Conservation (phyloP, 2,888 invertebrate genomes). For the Cheilosia soror region DNA sequence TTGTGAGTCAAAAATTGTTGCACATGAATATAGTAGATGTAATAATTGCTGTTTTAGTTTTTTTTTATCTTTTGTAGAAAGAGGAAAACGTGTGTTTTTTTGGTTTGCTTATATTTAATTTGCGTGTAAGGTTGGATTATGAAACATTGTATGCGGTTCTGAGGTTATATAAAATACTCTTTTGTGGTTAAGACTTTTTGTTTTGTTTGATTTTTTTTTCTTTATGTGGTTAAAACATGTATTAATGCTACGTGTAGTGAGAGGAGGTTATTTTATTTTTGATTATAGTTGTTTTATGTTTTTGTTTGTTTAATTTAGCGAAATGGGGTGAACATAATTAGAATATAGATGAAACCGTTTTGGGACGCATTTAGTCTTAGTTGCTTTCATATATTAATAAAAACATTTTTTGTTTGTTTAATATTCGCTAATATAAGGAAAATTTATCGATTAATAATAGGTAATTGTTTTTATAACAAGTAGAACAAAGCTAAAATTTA, state of each 20-base stretch:
- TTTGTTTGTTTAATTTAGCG: constrained; percentile 2
- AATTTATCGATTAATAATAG: not conserved
- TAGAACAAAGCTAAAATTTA: not conserved
- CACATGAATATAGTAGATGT: constrained; percentile 35
- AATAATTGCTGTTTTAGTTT: constrained; percentile 3
- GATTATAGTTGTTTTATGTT: constrained; percentile 41
- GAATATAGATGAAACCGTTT: constrained; percentile 47
- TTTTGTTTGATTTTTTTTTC: constrained; percentile 6
- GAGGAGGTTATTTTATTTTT: constrained; percentile 35
- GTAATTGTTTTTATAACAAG: constrained; percentile 12
- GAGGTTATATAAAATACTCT: constrained; percentile 27
- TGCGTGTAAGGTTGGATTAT: constrained; percentile 52
- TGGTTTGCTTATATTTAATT: constrained; percentile 21
- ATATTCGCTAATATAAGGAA: not conserved
- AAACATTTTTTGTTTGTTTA: not conserved
- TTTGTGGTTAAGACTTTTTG: constrained; percentile 4
- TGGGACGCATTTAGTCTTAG: constrained; percentile 33
- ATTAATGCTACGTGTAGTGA: constrained; percentile 31
- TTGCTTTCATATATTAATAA: constrained; percentile 10
- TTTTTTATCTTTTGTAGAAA: not conserved
- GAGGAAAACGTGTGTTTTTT: constrained; percentile 2
- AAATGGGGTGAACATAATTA: constrained; percentile 18
- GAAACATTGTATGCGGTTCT: constrained; percentile 42
- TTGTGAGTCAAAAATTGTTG: constrained; percentile 29
- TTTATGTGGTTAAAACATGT: constrained; percentile 24